A percentile compares a stretch with the other conserved stretches of the same genome.
Evolutionary conservation across 2,797 vertebrate species (phyloP).

Genomic region (Ceryle rudis): DNA sequence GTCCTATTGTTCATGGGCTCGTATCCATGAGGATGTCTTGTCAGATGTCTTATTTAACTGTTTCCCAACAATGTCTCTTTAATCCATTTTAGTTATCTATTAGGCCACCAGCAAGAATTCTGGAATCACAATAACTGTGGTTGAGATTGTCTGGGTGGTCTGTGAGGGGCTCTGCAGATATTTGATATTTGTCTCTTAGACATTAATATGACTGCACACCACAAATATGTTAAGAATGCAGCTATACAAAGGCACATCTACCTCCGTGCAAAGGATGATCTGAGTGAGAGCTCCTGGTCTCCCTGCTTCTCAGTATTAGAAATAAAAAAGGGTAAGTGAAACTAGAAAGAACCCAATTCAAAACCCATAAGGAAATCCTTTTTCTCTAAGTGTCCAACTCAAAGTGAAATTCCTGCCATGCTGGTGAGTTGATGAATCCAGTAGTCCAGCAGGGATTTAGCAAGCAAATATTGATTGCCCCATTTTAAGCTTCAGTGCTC

Average conservation of each 20-base stretch:
- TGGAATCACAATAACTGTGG: not conserved
- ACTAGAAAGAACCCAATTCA: not conserved
- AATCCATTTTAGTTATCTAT: constrained; percentile 14
- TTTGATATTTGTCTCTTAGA: constrained; percentile 34
- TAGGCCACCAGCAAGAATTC: constrained; percentile 2
- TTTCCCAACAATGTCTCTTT: not conserved
- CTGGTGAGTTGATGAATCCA: not conserved
- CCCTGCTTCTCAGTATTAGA: not conserved
- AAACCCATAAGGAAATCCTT: not conserved
- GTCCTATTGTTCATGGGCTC: not conserved
- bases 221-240: constrained; percentile 10
- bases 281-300: not conserved
- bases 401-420: not conserved
- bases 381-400: not conserved
- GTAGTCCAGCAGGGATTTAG: not conserved
- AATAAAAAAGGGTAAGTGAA: not conserved
- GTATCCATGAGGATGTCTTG: not conserved
- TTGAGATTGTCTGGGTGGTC: not conserved
- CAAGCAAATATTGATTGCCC: not conserved
- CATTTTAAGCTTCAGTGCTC: not conserved
- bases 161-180: not conserved
- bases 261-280: not conserved
- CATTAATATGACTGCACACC: constrained; percentile 1
- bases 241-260: not conserved
- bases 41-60: not conserved